Percentiles rank a stretch among this genome's conserved stretches.
Conservation (phyloP, 1,140 invertebrate genomes). For the Leptoteleia sp. region DNA sequence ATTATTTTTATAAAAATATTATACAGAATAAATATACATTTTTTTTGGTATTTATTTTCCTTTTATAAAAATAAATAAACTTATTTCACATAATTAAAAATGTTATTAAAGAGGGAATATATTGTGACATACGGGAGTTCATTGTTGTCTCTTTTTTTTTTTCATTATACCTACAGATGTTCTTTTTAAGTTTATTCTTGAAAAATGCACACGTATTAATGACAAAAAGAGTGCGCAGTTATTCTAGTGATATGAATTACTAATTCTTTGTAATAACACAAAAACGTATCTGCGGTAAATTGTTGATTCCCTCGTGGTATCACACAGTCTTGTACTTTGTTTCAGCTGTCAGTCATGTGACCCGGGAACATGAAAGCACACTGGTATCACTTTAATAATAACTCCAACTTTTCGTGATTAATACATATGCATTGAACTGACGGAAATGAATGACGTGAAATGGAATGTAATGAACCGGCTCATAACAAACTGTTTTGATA, state of each 20-base stretch:
- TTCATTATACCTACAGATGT: no score
- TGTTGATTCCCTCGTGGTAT: constrained; percentile 10
- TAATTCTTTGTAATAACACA: constrained; percentile 2
- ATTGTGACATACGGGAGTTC: no score
- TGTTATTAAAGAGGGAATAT: no score
- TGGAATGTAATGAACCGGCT: constrained; percentile 44
- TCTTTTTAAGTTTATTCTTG: no score
- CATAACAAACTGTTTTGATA: constrained; percentile 34
- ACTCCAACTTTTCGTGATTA: constrained; percentile 53
- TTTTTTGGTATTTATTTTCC: no score
- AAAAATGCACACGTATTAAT: no score
- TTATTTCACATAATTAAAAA: no score
- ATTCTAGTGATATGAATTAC: constrained; percentile 1
- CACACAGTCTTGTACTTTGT: constrained; percentile 26
- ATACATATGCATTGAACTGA: constrained; percentile 34
- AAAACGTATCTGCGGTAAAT: constrained; percentile 6
- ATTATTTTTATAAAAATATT: no score
- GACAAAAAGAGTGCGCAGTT: no score
- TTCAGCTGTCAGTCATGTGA: constrained; percentile 47
- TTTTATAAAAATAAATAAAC: no score
- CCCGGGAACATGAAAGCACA: constrained; percentile 23
- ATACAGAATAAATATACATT: no score
- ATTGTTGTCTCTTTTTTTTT: no score
- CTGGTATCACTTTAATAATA: constrained; percentile 55
- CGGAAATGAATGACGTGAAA: constrained; percentile 53